Conservation (phyloP, 1,140 invertebrate species). For the Nautilus pompilius region DNA sequence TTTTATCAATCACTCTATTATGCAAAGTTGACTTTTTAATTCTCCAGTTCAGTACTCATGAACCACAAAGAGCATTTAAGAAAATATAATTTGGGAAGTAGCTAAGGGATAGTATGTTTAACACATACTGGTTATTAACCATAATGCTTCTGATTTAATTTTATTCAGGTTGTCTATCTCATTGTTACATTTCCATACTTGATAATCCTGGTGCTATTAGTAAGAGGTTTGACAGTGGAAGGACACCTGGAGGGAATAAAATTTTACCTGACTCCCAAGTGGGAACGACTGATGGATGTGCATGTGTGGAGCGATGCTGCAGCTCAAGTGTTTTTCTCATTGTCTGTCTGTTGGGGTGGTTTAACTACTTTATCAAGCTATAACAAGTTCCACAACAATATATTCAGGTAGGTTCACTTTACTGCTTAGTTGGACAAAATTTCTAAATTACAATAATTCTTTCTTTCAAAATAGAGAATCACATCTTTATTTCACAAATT, state of each 20-base stretch:
- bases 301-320: conserved; percentile 63
- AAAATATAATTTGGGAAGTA: too few species aligned
- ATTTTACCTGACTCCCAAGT: conserved; percentile 72
- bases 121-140: too few species aligned
- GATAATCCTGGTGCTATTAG: conserved; percentile 82
- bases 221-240: conserved; percentile 82
- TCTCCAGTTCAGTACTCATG: too few species aligned
- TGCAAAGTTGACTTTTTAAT: too few species aligned
- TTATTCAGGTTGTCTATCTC: conserved; percentile 59
- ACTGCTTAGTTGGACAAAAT: too few species aligned
- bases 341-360: conserved; percentile 61
- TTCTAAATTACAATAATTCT: too few species aligned
- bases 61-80: too few species aligned
- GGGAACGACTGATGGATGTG: conserved; percentile 32
- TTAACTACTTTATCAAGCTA: conserved; percentile 62
- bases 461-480: too few species aligned
- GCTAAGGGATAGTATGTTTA: too few species aligned
- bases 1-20: too few species aligned
- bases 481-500: too few species aligned
- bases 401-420: conserved; percentile 66
- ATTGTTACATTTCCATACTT: conserved; percentile 90
- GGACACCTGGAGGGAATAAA: conserved; percentile 73
- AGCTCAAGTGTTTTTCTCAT: conserved; percentile 62
- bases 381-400: conserved; percentile 64
- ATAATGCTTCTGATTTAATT: too few species aligned